Evolutionary conservation across 2,797 vertebrate genomes (phyloP).

Genomic region (Miichthys miiuy): DNA sequence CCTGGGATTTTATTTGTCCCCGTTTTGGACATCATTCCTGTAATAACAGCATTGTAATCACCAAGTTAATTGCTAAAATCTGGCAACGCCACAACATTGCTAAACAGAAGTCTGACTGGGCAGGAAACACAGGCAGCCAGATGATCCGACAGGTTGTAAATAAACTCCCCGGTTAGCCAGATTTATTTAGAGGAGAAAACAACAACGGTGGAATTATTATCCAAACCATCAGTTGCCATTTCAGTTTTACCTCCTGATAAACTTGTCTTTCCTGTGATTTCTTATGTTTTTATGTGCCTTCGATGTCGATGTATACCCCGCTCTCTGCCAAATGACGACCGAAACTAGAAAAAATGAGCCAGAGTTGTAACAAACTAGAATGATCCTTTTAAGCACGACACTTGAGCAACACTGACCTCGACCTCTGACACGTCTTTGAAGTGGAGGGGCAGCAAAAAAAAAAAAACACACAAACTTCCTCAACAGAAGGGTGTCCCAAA

Average conservation of each 20-base stretch:
- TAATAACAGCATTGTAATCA: constrained; percentile 50
- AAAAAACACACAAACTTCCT: constrained; percentile 6
- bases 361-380: neutral
- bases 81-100: constrained; percentile 52
- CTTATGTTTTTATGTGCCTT: neutral
- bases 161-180: constrained; percentile 44
- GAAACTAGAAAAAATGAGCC: neutral
- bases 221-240: neutral
- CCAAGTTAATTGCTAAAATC: constrained; percentile 60
- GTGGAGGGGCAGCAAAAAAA: neutral
- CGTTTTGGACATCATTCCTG: constrained; percentile 22
- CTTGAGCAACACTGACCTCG: neutral
- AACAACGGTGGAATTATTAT: constrained; percentile 13
- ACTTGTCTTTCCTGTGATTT: neutral
- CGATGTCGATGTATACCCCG: too few species aligned
- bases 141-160: constrained; percentile 68
- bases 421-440: constrained; percentile 11
- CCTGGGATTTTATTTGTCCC: constrained; percentile 10
- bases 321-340: neutral
- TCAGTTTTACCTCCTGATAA: constrained; percentile 25
- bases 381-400: neutral
- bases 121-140: constrained; percentile 58
- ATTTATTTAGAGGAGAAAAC: constrained; percentile 26
- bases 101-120: constrained; percentile 54
- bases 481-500: constrained; percentile 23